A percentile compares a stretch with the other conserved stretches of the same genome.
Conservation (phyloP, 2,888 invertebrate species). For the Tachystola acroxantha region DNA sequence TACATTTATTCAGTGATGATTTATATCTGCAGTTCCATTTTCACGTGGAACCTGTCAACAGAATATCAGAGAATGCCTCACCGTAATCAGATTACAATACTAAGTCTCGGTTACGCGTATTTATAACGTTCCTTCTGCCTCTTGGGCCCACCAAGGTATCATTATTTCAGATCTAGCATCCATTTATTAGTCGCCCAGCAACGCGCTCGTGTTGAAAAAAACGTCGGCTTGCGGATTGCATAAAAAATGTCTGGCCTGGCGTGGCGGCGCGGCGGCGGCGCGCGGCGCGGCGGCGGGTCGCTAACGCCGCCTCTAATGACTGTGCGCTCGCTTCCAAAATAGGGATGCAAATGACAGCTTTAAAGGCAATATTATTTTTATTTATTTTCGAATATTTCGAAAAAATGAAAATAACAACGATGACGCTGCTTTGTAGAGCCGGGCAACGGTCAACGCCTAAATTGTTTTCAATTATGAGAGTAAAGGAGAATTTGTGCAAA, state of each 20-base stretch:
- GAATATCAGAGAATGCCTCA: no score
- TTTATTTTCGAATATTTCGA: not conserved
- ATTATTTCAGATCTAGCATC: constrained; percentile 1
- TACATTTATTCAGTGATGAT: no score
- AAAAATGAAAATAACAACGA: not conserved
- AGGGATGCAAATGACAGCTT: constrained; percentile 42
- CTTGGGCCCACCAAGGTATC: no score
- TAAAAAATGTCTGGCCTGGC: constrained; percentile 74
- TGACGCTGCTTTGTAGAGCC: not conserved
- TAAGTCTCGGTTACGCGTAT: no score
- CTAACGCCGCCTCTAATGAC: constrained; percentile 72
- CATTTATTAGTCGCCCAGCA: constrained; percentile 12
- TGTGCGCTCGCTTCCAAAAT: constrained; percentile 38
- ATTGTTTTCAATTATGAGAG: no score
- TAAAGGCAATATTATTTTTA: not conserved
- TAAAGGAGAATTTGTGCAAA: no score
- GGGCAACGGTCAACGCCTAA: no score
- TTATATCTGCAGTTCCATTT: no score
- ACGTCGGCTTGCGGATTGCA: constrained; percentile 57
- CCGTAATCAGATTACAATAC: no score
- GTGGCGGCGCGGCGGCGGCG: constrained; percentile 24
- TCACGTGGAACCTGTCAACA: no score
- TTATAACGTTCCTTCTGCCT: no score
- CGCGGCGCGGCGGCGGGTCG: constrained; percentile 61
- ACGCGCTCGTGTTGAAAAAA: constrained; percentile 41